Conservation (phyloP, 2,113 vertebrate species). For the Melospiza melodia region DNA sequence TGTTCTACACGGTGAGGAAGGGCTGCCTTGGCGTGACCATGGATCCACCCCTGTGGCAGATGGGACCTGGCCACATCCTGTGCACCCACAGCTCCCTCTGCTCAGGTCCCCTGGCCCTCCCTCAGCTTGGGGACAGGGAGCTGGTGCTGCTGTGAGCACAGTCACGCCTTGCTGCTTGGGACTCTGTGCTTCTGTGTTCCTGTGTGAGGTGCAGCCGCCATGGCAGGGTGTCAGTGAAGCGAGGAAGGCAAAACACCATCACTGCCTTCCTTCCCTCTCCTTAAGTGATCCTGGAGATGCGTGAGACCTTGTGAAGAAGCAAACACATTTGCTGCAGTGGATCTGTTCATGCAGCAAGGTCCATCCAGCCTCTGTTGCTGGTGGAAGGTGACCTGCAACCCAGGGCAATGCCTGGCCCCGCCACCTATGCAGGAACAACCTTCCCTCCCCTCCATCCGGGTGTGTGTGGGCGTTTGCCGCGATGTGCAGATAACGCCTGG, state of each 20-base stretch:
- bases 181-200: background rate
- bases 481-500: conserved; percentile 39
- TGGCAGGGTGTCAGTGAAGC: background rate
- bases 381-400: background rate
- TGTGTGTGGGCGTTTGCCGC: background rate
- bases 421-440: accelerated
- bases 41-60: background rate
- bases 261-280: accelerated
- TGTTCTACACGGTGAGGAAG: accelerated
- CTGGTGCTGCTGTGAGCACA: background rate
- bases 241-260: background rate
- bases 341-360: accelerated
- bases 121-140: accelerated
- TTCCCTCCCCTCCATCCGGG: background rate
- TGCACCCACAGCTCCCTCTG: background rate
- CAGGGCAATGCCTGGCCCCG: background rate
- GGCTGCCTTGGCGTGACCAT: background rate
- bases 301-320: background rate
- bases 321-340: background rate
- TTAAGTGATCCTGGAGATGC: background rate
- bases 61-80: too few species aligned
- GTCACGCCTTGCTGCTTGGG: accelerated
- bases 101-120: background rate
- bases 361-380: accelerated
- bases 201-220: background rate